Evolutionary conservation across 2,888 invertebrate species (phyloP), one percentile per base, ranked within the genome.

Genomic region (Ophioninae sp.): DNA sequence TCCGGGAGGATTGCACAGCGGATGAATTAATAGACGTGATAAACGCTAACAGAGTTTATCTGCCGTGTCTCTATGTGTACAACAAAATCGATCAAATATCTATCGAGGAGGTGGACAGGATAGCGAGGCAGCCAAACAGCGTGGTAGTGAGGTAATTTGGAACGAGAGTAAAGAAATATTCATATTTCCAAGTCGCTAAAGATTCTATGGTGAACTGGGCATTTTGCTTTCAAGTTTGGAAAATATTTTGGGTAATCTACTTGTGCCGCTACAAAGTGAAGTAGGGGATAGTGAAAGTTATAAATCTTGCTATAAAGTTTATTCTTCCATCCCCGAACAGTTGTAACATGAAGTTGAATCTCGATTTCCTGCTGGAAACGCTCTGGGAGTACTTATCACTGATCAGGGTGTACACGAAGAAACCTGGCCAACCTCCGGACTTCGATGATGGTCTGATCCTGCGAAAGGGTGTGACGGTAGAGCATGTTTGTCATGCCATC

Each of bases 31-130:
- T 99, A 87, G 99, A 99, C 94, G 99, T 99, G 75, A 98, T 99
- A 88, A 96, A 97, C 73, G 99, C 97, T 10, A 99, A 98, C 94
- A 95, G 99, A 86, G 92, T 92, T 80, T 99, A 99, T 94, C 94
- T 99, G 91, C 98, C 99, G 76, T 99, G 99, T 93, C 93, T 99
- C 78, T 99, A 99, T 94, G 98, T 99, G 78, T 99, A 99, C 94
- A 99, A 99, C 94, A 99, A 99, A 95, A 98, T 99, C 89, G 99
- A 99, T 95, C 99, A 99, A 94, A 98, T 99, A 90, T 98, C 99
- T 73, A 98, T 99, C 87, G 99, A 99, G 93, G 99, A 99, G 94
- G 98, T 99, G 7, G 98, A 99, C 93, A 95, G 98, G 91, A 96
- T 99, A 93, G 99, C 99, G 5, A 94, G 97, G 83, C 95, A 97